Percentiles rank a stretch among this genome's conserved stretches.
Evolutionary conservation across 2,797 vertebrate species (phyloP).

Genomic region (Eurystomus glaucurus): DNA sequence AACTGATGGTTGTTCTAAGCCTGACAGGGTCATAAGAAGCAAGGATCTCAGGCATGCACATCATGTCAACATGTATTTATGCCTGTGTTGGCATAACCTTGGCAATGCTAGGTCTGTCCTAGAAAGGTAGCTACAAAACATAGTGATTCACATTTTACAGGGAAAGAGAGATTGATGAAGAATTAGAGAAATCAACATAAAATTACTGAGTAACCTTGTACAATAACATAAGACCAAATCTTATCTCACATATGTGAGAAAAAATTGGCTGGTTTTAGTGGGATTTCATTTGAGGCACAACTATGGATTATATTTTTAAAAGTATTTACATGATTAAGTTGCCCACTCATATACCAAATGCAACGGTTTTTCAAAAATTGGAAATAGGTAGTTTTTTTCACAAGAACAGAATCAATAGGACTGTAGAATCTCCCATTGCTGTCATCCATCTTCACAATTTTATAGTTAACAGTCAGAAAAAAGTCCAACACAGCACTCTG

Average conservation of each 20-base stretch:
- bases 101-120: not conserved
- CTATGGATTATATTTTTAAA: not conserved
- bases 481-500: not conserved
- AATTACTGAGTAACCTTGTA: not conserved
- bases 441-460: slow-evolving; percentile 41
- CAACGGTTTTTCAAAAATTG: not conserved
- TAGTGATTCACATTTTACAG: not conserved
- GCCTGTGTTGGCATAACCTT: not conserved
- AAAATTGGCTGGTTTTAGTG: not conserved
- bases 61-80: not conserved
- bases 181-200: not conserved
- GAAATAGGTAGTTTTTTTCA: not conserved
- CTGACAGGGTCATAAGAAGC: not conserved
- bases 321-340: not conserved
- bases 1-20: not conserved
- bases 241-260: not conserved
- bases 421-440: not conserved
- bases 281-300: not conserved
- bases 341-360: not conserved
- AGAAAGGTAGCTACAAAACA: not conserved
- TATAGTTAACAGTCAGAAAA: slow-evolving; percentile 2
- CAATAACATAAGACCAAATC: not conserved
- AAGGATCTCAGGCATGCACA: not conserved
- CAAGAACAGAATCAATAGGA: not conserved
- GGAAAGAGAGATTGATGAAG: not conserved